A percentile compares a stretch with the other conserved stretches of the same genome.
These are phyloP conservation scores for Enteromius unitaeniatus DNA, from an alignment of 2,797 vertebrate species.

Conservation along the genomic window DNA sequence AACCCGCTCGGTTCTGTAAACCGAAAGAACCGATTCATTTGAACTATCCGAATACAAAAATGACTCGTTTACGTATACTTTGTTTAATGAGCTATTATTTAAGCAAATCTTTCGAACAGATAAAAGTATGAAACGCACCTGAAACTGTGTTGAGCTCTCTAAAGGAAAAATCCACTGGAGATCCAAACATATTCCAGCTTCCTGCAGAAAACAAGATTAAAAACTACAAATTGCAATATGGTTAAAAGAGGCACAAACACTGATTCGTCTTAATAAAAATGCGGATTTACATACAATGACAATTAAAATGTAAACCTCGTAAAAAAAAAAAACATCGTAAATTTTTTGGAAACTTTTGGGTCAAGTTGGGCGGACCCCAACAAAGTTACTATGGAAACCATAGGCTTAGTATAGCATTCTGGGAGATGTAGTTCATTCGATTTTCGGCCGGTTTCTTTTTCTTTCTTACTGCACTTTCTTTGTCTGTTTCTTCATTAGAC, in stretches of 20 bases:
- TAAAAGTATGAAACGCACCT: constrained; percentile 73
- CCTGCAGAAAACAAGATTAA: constrained; percentile 17
- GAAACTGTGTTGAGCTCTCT: constrained; percentile 74
- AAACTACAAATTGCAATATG: neutral
- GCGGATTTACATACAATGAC: neutral
- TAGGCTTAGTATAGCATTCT: neutral
- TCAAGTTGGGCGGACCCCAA: neutral
- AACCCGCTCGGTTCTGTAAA: neutral
- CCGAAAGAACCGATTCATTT: neutral
- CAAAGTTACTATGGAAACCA: constrained; percentile 24
- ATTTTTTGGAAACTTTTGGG: neutral
- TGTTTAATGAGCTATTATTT: neutral
- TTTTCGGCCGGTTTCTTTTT: neutral
- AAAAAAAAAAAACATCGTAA: no score
- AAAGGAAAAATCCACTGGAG: constrained; percentile 86
- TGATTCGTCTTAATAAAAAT: neutral
- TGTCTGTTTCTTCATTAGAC: neutral
- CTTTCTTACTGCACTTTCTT: neutral
- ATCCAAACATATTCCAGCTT: constrained; percentile 70
- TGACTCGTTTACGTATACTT: neutral
- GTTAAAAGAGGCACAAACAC: neutral
- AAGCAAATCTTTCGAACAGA: neutral
- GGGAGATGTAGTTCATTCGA: neutral
- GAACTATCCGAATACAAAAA: neutral
- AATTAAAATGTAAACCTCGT: neutral